phyloP scores from a whole-genome alignment of 2,888 invertebrate genomes.

The Sarcophaga variegata region DNA sequence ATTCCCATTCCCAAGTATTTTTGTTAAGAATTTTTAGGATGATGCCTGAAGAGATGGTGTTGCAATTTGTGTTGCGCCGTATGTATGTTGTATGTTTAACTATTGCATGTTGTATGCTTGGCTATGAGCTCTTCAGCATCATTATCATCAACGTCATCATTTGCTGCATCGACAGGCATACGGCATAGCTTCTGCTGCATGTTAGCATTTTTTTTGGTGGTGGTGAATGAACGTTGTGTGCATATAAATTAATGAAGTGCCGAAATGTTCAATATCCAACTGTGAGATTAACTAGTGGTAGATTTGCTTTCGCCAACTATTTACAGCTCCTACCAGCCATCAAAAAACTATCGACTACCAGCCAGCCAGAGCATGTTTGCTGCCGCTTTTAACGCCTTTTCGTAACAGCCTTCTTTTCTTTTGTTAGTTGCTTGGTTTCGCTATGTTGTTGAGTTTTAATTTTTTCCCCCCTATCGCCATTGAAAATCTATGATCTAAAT shows the following conservation, averaged over 20 bases:
- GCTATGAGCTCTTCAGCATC: conserved; percentile 38
- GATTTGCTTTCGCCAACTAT: conserved; percentile 61
- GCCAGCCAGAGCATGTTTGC: not conserved
- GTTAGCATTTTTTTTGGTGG: conserved; percentile 14
- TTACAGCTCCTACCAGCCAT: conserved; percentile 40
- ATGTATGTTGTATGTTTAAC: not conserved
- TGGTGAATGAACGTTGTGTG: conserved; percentile 56
- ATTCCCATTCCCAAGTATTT: conserved; percentile 38
- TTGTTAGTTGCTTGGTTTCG: not conserved
- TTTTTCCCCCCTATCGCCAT: conserved; percentile 40
- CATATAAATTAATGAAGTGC: conserved; percentile 70
- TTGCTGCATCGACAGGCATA: conserved; percentile 41
- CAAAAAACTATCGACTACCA: not conserved
- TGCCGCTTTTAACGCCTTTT: conserved; percentile 60
- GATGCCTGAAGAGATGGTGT: conserved; percentile 45
- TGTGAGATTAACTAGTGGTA: conserved; percentile 68
- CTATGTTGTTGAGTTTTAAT: not conserved
- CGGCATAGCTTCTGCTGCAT: conserved; percentile 46
- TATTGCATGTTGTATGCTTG: conserved; percentile 21
- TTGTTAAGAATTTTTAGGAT: not conserved
- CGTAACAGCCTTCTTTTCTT: conserved; percentile 52
- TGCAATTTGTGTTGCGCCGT: conserved; percentile 60
- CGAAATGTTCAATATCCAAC: conserved; percentile 69
- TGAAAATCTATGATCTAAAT: conserved; percentile 66
- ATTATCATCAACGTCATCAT: conserved; percentile 57